A percentile compares a stretch with the other conserved stretches of the same genome.
Conservation (phyloP, 2,888 invertebrate genomes). For the Rhagophthalmus giganteus region DNA sequence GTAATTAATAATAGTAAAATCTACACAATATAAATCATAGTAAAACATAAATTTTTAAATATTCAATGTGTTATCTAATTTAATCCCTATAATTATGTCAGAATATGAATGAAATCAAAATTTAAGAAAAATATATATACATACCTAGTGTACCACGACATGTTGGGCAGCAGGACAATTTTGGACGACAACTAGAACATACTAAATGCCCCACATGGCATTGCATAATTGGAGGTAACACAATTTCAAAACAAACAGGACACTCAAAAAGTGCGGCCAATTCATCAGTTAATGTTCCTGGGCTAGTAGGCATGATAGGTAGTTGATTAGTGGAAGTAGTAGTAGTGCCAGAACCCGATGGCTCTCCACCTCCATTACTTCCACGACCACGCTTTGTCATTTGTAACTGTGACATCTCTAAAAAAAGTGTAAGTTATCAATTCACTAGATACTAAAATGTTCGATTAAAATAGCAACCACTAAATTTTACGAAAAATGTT, state of each 20-base stretch:
- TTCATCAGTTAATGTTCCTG: slow-evolving; percentile 78
- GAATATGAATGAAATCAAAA: too few relatives aligned
- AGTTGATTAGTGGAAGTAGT: slow-evolving; percentile 18
- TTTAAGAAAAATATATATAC: slow-evolving; percentile 16
- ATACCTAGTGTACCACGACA: slow-evolving; percentile 91
- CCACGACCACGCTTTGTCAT: slow-evolving; percentile 37
- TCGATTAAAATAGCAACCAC: neutral
- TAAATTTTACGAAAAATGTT: neutral
- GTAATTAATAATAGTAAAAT: neutral
- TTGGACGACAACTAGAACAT: slow-evolving; percentile 95
- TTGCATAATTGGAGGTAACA: slow-evolving; percentile 96
- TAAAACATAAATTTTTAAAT: neutral
- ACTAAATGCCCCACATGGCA: slow-evolving; percentile 99
- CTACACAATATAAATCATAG: neutral
- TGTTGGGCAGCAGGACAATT: slow-evolving; percentile 96
- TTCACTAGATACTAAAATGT: neutral
- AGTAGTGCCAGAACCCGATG: slow-evolving; percentile 29
- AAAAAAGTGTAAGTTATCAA: too few relatives aligned
- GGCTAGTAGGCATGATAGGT: slow-evolving; percentile 55
- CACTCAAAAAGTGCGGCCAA: slow-evolving; percentile 91
- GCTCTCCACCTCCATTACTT: slow-evolving; percentile 28
- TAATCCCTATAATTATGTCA: too few relatives aligned
- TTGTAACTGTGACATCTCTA: slow-evolving; percentile 16
- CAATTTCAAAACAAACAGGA: slow-evolving; percentile 99
- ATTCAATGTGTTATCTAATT: too few relatives aligned